phyloP scores from a whole-genome alignment of 2,888 invertebrate genomes.

The Drosophila vallismaia region DNA sequence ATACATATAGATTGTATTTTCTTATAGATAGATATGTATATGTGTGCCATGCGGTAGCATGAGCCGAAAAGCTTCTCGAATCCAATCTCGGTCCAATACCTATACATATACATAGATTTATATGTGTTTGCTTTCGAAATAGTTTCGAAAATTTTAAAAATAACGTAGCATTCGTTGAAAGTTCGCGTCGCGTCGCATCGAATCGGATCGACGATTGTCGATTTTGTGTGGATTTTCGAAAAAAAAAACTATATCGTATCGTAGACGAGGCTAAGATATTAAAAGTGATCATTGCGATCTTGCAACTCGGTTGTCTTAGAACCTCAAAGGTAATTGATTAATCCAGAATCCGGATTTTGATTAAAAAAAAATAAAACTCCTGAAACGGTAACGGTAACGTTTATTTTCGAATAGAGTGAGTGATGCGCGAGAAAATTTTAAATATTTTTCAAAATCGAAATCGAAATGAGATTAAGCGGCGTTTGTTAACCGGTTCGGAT shows the following conservation, averaged over 20 bases:
- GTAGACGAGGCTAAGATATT: conserved; percentile 48
- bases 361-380: not conserved
- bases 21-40: conserved; percentile 16
- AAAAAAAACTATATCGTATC: conserved; percentile 37
- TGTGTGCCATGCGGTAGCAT: conserved; percentile 45
- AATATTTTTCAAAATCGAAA: not conserved
- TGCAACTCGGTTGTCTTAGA: conserved; percentile 83
- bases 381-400: not conserved
- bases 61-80: conserved; percentile 60
- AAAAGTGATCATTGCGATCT: conserved; percentile 83
- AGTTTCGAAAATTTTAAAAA: conserved; percentile 81
- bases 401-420: conserved; percentile 5
- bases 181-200: conserved; percentile 70
- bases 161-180: conserved; percentile 72
- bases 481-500: conserved; percentile 9
- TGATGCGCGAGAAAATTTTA: not conserved
- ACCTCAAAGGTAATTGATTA: conserved; percentile 34
- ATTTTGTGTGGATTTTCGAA: conserved; percentile 66
- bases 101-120: conserved; percentile 45
- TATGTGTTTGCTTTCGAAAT: conserved; percentile 72
- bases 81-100: conserved; percentile 40
- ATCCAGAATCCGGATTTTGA: conserved; percentile 10
- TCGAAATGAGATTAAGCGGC: not conserved
- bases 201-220: conserved; percentile 49
- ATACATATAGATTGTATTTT: conserved; percentile 18